Conservation (phyloP, 2,888 invertebrate species). For the Aromia moschata region DNA sequence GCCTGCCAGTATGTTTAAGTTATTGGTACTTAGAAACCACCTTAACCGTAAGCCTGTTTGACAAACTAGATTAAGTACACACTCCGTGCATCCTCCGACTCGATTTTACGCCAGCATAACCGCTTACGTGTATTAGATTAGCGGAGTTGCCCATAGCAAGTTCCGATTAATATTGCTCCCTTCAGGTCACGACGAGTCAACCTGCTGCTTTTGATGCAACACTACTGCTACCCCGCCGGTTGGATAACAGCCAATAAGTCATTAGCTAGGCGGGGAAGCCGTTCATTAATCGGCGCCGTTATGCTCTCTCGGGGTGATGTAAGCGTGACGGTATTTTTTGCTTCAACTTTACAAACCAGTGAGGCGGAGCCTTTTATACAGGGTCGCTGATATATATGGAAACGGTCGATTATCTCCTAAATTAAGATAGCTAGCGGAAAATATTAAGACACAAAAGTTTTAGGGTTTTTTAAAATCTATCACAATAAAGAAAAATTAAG, state of each 20-base stretch:
- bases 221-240: constrained; percentile 19
- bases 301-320: too few relatives aligned
- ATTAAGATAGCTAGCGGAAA: too few relatives aligned
- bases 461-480: too few relatives aligned
- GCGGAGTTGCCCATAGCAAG: constrained; percentile 47
- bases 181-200: constrained; percentile 45
- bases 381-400: too few relatives aligned
- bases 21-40: constrained; percentile 25
- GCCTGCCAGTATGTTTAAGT: constrained; percentile 17
- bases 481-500: too few relatives aligned
- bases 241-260: constrained; percentile 21
- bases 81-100: constrained; percentile 47
- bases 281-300: not conserved
- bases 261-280: constrained; percentile 4
- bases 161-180: constrained; percentile 51
- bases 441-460: too few relatives aligned
- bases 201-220: constrained; percentile 35
- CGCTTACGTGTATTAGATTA: constrained; percentile 51
- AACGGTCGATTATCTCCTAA: too few relatives aligned
- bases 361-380: too few relatives aligned
- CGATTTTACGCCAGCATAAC: constrained; percentile 49
- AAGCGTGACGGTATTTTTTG: too few relatives aligned
- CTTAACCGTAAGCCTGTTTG: constrained; percentile 36
- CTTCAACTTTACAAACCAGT: too few relatives aligned
- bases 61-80: constrained; percentile 47